phyloP scores from a whole-genome alignment of 1,140 invertebrate species.

The Camponotus vicinus region DNA sequence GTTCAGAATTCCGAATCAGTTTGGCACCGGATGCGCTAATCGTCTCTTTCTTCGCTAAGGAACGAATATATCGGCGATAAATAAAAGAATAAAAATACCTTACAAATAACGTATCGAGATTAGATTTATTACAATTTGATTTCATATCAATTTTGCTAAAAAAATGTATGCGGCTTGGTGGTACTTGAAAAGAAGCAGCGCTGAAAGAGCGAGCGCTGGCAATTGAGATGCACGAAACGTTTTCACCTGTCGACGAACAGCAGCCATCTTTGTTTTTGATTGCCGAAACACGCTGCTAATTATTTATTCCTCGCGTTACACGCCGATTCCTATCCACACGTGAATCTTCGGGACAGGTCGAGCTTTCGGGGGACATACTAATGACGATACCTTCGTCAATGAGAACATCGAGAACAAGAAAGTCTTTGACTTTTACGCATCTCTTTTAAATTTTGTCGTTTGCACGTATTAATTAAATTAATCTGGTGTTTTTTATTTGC shows the following conservation, averaged over 20 bases:
- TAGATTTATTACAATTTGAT: background rate
- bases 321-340: constrained; percentile 64
- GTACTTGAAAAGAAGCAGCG: background rate
- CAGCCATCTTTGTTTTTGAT: constrained; percentile 80
- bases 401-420: background rate
- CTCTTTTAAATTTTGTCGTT: background rate
- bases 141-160: background rate
- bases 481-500: background rate
- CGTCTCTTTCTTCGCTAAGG: background rate
- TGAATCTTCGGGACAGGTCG: constrained; percentile 71
- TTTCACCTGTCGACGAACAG: constrained; percentile 75
- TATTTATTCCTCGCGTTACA: constrained; percentile 80
- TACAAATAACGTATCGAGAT: background rate
- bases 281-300: constrained; percentile 82
- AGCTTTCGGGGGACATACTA: constrained; percentile 77
- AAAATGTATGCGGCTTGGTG: background rate
- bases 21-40: constrained; percentile 73
- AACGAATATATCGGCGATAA: too few relatives aligned
- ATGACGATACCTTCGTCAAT: constrained; percentile 60
- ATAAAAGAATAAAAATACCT: background rate
- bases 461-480: background rate
- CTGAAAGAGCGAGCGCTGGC: background rate
- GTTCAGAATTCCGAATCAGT: constrained; percentile 77
- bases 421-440: background rate
- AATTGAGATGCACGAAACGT: constrained; percentile 76